Evolutionary conservation across 2,888 invertebrate genomes (phyloP).

Genomic region (Leptopilina syphax): DNA sequence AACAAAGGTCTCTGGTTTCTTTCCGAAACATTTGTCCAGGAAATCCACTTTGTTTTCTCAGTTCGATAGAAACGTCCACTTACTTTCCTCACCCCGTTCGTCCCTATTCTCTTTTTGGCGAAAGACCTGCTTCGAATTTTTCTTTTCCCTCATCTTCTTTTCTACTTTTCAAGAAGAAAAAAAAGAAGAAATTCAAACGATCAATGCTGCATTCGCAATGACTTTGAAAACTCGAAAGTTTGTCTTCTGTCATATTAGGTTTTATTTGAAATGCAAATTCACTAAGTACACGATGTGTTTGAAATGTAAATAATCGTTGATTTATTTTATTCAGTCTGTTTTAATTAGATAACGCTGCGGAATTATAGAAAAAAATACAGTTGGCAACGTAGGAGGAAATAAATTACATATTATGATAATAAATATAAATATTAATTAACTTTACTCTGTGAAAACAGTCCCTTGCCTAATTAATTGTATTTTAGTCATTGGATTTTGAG

Average conservation of each 20-base stretch:
- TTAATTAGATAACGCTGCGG: neutral
- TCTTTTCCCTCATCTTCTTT: constrained; percentile 16
- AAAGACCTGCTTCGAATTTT: constrained; percentile 34
- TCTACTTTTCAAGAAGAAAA: neutral
- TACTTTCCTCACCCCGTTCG: constrained; percentile 18
- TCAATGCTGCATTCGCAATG: constrained; percentile 36
- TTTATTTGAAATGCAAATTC: constrained; percentile 35
- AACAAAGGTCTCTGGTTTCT: constrained; percentile 34
- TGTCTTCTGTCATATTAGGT: constrained; percentile 20
- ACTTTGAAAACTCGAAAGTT: constrained; percentile 21
- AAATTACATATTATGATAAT: too few species aligned
- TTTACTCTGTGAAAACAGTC: too few species aligned
- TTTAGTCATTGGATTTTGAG: too few species aligned
- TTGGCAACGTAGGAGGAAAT: neutral
- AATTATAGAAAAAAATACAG: neutral
- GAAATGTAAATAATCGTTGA: constrained; percentile 37
- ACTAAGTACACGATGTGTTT: constrained; percentile 20
- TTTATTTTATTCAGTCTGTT: neutral
- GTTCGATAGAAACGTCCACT: constrained; percentile 38
- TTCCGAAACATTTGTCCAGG: constrained; percentile 38
- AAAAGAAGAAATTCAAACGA: constrained; percentile 5
- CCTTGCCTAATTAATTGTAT: too few species aligned
- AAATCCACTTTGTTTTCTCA: constrained; percentile 41
- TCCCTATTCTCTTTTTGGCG: neutral
- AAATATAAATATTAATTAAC: too few species aligned